Base-by-base conservation (phyloP, 2,113 vertebrate species). In the Cheirogaleus medius region DNA sequence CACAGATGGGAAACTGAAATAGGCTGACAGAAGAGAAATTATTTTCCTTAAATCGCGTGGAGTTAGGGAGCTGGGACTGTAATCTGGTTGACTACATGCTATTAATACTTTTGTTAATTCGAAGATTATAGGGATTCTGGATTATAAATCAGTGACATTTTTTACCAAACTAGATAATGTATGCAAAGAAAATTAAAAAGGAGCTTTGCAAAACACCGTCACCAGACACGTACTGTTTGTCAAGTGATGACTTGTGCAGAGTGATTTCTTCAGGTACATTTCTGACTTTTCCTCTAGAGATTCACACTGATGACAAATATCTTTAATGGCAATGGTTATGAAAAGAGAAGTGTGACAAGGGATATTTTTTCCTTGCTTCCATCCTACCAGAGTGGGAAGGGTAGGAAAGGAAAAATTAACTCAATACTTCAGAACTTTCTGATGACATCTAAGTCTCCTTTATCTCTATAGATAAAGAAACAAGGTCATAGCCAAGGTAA, bases 201-300 rank as follows among this genome's bases (percentile, higher is more conserved):
- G n/a, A 64, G 11, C 10, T 90, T 95, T 94, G 56, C 42, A 49
- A 95, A 97, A 95, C 14, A 32, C 8, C 1, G 3, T 64, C 44
- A 91, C 44, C 47, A 68, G 69, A 8, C 37, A 21, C 13, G 6
- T 85, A 66, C 8, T 64, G 3, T 97, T 90, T 73, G 44, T 58
- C 69, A 87, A 47, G 52, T 54, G 58, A 60, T 94, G 69, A 20
- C 58, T 81, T 87, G 32, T 68, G 73, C 44, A 39, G 54, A 56
- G 14, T 49, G n/a, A 64, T 91, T 88, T 97, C 66, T 93, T 86
- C 37, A 49, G 12, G 52, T 29, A 54, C 37, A 58, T 2, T 63
- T 69, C 54, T 86, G 32, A 58, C 86, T 83, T 97, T 13, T 13
- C 39, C 77, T 73, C 80, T 90, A 88, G 58, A 94, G 34, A 89